phyloP scores from a whole-genome alignment of 2,797 vertebrate species.

The Diplodus puntazzo region DNA sequence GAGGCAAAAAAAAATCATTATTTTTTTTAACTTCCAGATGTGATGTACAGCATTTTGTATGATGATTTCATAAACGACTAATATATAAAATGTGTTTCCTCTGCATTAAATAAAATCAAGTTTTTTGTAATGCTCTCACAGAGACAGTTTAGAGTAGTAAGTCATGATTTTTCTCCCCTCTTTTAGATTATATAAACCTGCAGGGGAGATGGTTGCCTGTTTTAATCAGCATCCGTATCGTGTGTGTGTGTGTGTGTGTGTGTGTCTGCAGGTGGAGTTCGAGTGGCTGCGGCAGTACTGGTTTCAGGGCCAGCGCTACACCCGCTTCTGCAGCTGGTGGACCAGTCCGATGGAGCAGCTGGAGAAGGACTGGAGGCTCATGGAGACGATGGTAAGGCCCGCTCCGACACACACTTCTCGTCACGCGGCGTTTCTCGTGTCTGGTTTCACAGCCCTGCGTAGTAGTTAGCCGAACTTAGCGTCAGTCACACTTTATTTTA shows the following conservation, averaged over 20 bases:
- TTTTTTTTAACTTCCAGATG: neutral
- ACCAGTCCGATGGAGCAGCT: constrained; percentile 90
- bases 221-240: neutral
- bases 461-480: neutral
- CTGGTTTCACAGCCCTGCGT: neutral
- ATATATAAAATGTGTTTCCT: neutral
- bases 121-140: neutral
- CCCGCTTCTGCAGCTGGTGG: constrained; percentile 95
- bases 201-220: neutral
- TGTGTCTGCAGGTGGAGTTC: constrained; percentile 91
- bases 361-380: constrained; percentile 93
- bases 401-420: constrained; percentile 7
- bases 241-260: constrained; percentile 20
- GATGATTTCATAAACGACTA: neutral
- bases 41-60: neutral
- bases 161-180: neutral
- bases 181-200: neutral
- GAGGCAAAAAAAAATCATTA: neutral
- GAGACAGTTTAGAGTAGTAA: neutral
- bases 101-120: neutral
- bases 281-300: constrained; percentile 98
- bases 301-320: constrained; percentile 96
- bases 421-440: constrained; percentile 1
- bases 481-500: neutral
- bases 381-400: constrained; percentile 93